Percentiles rank a stretch among this genome's conserved stretches.
Conservation (phyloP, 2,113 vertebrate genomes). For the Agelaius phoeniceus region DNA sequence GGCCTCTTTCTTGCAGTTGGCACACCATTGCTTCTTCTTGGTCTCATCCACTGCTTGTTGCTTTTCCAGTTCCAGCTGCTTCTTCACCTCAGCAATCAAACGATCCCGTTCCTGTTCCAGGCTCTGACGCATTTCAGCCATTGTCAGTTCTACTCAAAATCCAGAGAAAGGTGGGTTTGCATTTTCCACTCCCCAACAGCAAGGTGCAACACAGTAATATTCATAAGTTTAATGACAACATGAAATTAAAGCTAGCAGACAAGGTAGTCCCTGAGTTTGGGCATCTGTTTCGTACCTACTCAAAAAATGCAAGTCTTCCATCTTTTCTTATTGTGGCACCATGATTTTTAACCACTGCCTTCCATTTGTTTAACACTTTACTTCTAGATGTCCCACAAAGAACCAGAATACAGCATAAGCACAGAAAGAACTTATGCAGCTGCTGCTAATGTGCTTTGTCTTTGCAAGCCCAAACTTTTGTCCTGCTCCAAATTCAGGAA, state of each 20-base stretch:
- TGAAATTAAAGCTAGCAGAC: not conserved
- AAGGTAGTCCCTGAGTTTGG: not conserved
- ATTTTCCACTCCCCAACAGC: not conserved
- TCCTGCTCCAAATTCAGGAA: not conserved
- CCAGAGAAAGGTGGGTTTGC: not conserved
- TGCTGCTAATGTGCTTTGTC: not conserved
- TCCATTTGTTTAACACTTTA: not conserved
- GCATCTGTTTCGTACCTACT: not conserved
- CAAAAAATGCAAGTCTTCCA: not conserved
- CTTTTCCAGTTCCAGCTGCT: constrained; percentile 92
- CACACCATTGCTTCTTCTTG: constrained; percentile 98
- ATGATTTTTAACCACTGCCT: not conserved
- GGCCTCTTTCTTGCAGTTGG: constrained; percentile 96
- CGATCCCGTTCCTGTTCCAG: constrained; percentile 94
- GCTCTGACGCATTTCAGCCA: constrained; percentile 98
- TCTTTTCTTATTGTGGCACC: not conserved
- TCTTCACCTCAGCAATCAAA: constrained; percentile 92
- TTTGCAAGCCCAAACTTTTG: not conserved
- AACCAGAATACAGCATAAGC: not conserved
- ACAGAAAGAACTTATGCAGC: not conserved
- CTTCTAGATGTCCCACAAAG: not conserved
- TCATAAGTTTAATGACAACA: not conserved
- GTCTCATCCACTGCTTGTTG: constrained; percentile 96
- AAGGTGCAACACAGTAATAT: not conserved
- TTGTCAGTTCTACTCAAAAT: constrained; percentile 86